Evolutionary conservation across 2,888 invertebrate genomes (phyloP).

Genomic region (Phytoseiulus persimilis): DNA sequence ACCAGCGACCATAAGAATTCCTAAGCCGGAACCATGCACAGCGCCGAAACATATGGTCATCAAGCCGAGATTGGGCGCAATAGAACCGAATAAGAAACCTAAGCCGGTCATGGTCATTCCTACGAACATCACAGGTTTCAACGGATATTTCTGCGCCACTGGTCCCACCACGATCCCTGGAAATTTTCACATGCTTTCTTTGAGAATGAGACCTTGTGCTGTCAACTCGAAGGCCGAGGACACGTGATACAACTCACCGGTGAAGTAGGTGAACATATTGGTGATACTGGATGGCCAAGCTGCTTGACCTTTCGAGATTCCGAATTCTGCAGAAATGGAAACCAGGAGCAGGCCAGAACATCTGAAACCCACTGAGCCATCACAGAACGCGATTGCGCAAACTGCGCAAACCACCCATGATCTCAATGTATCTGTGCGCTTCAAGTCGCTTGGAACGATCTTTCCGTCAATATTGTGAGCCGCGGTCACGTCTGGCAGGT

Average conservation of each 20-base stretch:
- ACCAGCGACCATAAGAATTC: background rate
- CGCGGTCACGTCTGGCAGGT: background rate
- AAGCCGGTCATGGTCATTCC: background rate
- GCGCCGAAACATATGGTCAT: constrained; percentile 1
- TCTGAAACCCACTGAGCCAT: background rate
- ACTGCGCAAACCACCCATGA: background rate
- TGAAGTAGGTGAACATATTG: background rate
- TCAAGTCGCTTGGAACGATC: background rate
- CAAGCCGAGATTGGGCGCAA: background rate
- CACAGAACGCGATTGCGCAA: background rate
- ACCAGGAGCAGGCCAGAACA: constrained; percentile 9
- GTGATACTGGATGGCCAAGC: background rate
- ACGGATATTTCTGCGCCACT: background rate
- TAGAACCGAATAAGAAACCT: background rate
- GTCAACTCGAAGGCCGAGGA: background rate
- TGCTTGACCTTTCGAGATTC: background rate
- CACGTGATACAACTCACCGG: background rate
- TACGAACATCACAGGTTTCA: background rate
- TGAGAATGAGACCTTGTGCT: background rate
- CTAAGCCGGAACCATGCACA: background rate
- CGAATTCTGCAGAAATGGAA: background rate
- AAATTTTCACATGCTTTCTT: background rate
- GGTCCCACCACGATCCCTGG: background rate
- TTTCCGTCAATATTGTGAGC: background rate
- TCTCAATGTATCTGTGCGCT: background rate